A percentile compares a stretch with the other conserved stretches of the same genome.
Conservation (phyloP, 2,113 vertebrate species). For the Eptesicus fuscus region DNA sequence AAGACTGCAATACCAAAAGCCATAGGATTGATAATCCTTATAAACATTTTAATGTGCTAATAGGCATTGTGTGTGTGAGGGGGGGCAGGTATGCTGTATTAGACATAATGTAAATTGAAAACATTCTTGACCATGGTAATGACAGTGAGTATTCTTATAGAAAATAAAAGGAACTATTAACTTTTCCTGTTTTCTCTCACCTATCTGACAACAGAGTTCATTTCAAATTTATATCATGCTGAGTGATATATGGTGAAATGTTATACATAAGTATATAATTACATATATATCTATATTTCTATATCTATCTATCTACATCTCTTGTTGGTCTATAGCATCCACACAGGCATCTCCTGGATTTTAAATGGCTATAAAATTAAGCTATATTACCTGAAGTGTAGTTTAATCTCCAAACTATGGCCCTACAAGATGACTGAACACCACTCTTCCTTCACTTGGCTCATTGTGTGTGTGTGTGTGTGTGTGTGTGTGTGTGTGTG, state of each 20-base stretch:
- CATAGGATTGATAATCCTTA: background rate
- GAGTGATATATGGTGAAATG: background rate
- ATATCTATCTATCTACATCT: background rate
- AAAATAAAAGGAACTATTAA: background rate
- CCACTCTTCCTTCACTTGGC: background rate
- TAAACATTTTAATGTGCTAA: background rate
- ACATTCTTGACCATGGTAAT: background rate
- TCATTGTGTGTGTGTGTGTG: background rate
- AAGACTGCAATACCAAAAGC: background rate
- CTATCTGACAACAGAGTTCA: background rate
- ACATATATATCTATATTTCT: too few species aligned
- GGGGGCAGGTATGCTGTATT: background rate
- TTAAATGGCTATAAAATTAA: background rate
- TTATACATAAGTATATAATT: background rate
- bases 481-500: background rate
- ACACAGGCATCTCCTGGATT: background rate
- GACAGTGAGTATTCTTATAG: background rate
- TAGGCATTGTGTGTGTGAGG: background rate
- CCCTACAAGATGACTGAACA: background rate
- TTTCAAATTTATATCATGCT: background rate
- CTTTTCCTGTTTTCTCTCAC: background rate
- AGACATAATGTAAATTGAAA: background rate
- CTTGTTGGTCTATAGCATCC: background rate
- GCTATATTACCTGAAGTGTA: background rate
- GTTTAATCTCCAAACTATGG: background rate